These are phyloP conservation scores for Artibeus jamaicensis DNA, from an alignment of 2,797 vertebrate species.

Conservation along the genomic window DNA sequence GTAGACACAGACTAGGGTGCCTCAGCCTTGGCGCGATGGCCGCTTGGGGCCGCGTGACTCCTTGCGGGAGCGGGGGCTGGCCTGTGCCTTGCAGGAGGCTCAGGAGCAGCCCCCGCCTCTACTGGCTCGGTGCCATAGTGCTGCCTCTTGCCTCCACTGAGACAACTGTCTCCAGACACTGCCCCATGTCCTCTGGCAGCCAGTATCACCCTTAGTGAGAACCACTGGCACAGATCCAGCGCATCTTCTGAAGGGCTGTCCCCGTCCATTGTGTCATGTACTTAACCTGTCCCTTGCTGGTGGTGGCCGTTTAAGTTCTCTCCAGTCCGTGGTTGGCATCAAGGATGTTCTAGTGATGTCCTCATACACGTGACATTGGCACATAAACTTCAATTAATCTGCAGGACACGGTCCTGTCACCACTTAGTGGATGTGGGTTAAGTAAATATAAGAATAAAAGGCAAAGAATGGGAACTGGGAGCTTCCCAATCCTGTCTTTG, in stretches of 20 bases:
- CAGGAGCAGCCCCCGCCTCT: background rate
- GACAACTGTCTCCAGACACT: background rate
- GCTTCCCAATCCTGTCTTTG: background rate
- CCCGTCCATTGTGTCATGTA: background rate
- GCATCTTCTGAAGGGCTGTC: background rate
- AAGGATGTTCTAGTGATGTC: background rate
- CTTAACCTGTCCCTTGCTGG: too few species aligned
- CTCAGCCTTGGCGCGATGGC: background rate
- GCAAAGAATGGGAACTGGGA: background rate
- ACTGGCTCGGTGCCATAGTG: background rate
- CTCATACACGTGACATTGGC: background rate
- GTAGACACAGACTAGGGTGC: background rate
- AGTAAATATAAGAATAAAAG: background rate
- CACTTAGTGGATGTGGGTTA: background rate
- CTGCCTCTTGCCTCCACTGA: too few species aligned
- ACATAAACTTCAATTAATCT: background rate
- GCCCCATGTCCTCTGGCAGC: background rate
- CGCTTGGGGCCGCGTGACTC: background rate
- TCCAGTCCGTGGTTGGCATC: background rate
- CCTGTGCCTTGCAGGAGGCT: too few species aligned
- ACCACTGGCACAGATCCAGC: background rate
- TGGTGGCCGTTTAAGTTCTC: background rate
- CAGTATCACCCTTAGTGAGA: background rate
- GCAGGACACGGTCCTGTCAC: background rate
- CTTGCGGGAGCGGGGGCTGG: accelerated